Base-by-base conservation (phyloP, 2,888 invertebrate species). In the Rutpela maculata region DNA sequence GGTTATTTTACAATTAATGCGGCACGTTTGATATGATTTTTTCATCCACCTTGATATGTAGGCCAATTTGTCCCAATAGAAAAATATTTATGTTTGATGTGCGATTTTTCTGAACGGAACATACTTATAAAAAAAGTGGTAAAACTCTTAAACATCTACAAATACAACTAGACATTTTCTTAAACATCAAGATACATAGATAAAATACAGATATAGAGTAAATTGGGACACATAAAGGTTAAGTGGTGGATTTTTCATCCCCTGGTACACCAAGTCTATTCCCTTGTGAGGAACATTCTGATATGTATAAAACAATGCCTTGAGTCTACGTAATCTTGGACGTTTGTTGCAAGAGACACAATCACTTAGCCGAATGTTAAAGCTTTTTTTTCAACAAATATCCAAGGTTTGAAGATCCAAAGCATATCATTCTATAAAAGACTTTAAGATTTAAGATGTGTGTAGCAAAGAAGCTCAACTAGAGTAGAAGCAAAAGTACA, bases 21-120 rank as follows among this genome's bases (percentile, higher is more conserved):
- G 88, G 88, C 88, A 88, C 88, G 81, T 84, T 83, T 86, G 86
- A 87, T 87, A 86, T 87, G 85, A 82, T 81, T 83, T 78, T 82
- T 80, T 73, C 79, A 84, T 86, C 88, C 87, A 88, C 87, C 87
- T 70, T 78, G 88, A 88, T 88, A 88, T 88, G 88, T 88, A 88
- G 87, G 88, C 87, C 87, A 81, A 77, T 81, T 81, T 71, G 80
- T 84, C 81, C 83, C 83, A 76, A 81, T 59, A 67, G 50, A 69
- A 71, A 62, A 67, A 35, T 59, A 50, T 74, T 75, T 76, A 73
- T 43, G 59, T 81, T 71, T 78, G 83, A 82, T 84, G 84, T 85
- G 85, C 85, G 84, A 82, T 78, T 19, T 62, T 68, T 55, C 17
- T 69, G 15, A 79, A 79, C 75, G 71, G 66, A 75, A 76, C 35